These are phyloP conservation scores for Ceriagrion tenellum DNA, from an alignment of 2,888 invertebrate genomes.

Conservation along the genomic window DNA sequence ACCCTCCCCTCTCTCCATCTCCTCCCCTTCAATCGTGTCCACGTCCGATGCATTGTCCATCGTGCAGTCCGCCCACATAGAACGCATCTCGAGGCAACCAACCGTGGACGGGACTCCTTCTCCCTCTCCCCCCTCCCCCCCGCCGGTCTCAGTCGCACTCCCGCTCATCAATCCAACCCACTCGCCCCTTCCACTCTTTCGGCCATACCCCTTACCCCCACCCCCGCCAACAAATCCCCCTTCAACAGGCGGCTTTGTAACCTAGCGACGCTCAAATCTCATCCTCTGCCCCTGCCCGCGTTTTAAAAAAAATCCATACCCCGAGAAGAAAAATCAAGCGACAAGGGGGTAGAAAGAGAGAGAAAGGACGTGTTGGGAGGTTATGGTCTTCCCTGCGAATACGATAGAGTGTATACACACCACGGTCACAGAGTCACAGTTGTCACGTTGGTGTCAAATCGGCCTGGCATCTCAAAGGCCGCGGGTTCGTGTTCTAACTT, in stretches of 20 bases:
- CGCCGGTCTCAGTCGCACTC: not conserved
- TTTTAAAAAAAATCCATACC: slow-evolving; percentile 40
- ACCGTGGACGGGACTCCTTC: slow-evolving; percentile 49
- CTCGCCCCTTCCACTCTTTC: not conserved
- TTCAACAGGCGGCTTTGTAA: slow-evolving; percentile 61
- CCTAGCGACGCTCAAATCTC: slow-evolving; percentile 60
- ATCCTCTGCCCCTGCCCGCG: not conserved
- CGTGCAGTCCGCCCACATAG: slow-evolving; percentile 27
- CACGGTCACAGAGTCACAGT: no score
- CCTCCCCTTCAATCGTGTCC: slow-evolving; percentile 20
- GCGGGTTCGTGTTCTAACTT: no score
- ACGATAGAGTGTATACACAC: not conserved
- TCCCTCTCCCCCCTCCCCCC: not conserved
- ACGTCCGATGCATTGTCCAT: slow-evolving; percentile 30
- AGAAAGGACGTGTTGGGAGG: not conserved
- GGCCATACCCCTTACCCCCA: not conserved
- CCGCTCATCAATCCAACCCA: not conserved
- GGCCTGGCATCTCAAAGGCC: no score
- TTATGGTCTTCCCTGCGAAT: not conserved
- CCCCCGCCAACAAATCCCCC: slow-evolving; percentile 1
- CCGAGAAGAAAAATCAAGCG: slow-evolving; percentile 21
- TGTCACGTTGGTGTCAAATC: no score
- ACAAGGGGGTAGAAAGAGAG: not conserved
- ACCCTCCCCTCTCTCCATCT: not conserved
- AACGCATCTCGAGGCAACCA: slow-evolving; percentile 41